Conservation (phyloP, 2,797 vertebrate genomes). For the Sebastes wilsoni region DNA sequence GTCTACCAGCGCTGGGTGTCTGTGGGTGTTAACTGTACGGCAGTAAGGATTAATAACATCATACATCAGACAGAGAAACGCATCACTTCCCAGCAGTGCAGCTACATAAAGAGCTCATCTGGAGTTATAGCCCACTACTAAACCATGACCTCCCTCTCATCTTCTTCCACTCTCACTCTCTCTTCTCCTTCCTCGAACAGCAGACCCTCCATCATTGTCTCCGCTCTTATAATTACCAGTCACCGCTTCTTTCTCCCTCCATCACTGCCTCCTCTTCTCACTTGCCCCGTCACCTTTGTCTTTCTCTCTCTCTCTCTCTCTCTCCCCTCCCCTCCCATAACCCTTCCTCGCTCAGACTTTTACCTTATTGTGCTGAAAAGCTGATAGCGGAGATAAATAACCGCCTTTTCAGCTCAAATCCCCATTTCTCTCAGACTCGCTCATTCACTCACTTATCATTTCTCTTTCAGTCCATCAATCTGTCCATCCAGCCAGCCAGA, state of each 20-base stretch:
- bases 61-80: slow-evolving; percentile 41
- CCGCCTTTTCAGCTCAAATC: background rate
- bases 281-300: background rate
- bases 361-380: slow-evolving; percentile 1
- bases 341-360: background rate
- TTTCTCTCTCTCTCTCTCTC: background rate
- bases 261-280: background rate
- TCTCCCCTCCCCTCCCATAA: background rate
- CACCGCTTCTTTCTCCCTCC: background rate
- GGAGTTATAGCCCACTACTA: slow-evolving; percentile 50
- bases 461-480: slow-evolving; percentile 32
- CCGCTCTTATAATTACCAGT: background rate
- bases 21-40: slow-evolving; percentile 1
- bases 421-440: background rate
- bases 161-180: background rate
- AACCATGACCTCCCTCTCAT: slow-evolving; percentile 38
- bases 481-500: slow-evolving; percentile 13
- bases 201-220: slow-evolving; percentile 38
- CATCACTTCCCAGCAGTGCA: slow-evolving; percentile 16
- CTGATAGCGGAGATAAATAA: slow-evolving; percentile 34
- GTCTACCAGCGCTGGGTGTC: background rate
- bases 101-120: slow-evolving; percentile 58
- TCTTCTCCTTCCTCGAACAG: background rate
- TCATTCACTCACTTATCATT: slow-evolving; percentile 27
- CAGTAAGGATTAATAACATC: slow-evolving; percentile 28